Conservation (phyloP, 2,888 invertebrate species). For the Acleris holmiana region DNA sequence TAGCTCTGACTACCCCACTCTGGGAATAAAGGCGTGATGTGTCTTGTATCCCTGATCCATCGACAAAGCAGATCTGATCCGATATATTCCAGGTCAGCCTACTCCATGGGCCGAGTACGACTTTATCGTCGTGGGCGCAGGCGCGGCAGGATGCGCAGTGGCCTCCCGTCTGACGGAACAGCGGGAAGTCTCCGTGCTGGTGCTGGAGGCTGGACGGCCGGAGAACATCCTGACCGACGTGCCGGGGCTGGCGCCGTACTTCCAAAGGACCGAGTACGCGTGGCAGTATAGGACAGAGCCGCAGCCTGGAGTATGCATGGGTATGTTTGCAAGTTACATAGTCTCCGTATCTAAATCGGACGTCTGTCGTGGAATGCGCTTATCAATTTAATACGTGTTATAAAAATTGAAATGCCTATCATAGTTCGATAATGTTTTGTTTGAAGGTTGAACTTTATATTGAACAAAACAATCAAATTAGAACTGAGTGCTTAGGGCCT, state of each 20-base stretch:
- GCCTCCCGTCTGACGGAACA: conserved; percentile 70
- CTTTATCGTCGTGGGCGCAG: conserved; percentile 40
- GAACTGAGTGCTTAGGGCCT: too few relatives aligned
- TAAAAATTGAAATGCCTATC: too few relatives aligned
- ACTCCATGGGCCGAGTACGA: conserved; percentile 39
- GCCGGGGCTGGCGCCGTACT: conserved; percentile 73
- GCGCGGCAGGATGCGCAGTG: conserved; percentile 49
- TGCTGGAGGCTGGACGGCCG: conserved; percentile 78
- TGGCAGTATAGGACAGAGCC: conserved; percentile 87
- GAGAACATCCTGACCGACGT: conserved; percentile 70
- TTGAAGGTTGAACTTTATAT: too few relatives aligned
- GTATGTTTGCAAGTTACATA: conserved; percentile 50
- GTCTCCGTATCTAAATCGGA: too few relatives aligned
- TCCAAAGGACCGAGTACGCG: conserved; percentile 83
- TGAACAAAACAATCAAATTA: too few relatives aligned
- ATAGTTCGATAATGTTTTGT: too few relatives aligned
- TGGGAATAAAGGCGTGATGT: too few relatives aligned
- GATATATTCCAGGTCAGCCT: conserved; percentile 23
- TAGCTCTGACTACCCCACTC: too few relatives aligned
- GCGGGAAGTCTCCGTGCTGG: conserved; percentile 70
- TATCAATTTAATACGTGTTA: too few relatives aligned
- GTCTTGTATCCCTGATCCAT: not conserved
- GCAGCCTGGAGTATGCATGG: conserved; percentile 80
- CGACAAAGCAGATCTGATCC: not conserved
- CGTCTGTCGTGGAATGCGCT: too few relatives aligned